phyloP scores from a whole-genome alignment of 2,113 vertebrate species.

The Myodes glareolus region DNA sequence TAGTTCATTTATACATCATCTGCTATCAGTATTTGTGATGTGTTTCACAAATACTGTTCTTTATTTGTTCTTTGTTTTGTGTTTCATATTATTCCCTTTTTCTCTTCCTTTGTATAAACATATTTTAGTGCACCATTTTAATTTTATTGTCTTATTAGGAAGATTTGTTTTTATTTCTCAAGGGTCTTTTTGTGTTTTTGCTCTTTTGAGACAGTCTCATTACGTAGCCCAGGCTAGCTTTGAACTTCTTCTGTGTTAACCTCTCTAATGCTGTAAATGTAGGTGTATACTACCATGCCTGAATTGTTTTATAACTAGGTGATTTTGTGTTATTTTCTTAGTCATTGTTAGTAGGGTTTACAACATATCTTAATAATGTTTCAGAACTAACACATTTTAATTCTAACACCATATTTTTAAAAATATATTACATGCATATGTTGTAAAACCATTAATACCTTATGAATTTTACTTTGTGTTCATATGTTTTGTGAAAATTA shows the following conservation, averaged over 20 bases:
- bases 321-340: slow-evolving; percentile 3
- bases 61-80: slow-evolving; percentile 12
- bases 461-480: slow-evolving; percentile 12
- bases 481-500: not conserved
- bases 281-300: not conserved
- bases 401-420: not conserved
- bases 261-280: not conserved
- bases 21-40: not conserved
- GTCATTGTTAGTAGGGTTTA: not conserved
- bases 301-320: not conserved
- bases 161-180: not conserved
- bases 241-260: not conserved
- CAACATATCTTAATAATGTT: not conserved
- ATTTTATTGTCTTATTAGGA: not conserved
- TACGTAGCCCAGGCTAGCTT: not conserved
- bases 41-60: no score
- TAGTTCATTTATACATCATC: not conserved
- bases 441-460: not conserved
- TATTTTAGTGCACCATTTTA: slow-evolving; percentile 1
- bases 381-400: not conserved
- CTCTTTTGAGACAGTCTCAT: not conserved
- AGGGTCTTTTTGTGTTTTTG: not conserved
- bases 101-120: not conserved
- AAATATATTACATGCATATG: not conserved
- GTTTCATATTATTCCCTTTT: not conserved